These are phyloP conservation scores for Lateolabrax maculatus DNA, from an alignment of 2,797 vertebrate species.

Conservation along the genomic window DNA sequence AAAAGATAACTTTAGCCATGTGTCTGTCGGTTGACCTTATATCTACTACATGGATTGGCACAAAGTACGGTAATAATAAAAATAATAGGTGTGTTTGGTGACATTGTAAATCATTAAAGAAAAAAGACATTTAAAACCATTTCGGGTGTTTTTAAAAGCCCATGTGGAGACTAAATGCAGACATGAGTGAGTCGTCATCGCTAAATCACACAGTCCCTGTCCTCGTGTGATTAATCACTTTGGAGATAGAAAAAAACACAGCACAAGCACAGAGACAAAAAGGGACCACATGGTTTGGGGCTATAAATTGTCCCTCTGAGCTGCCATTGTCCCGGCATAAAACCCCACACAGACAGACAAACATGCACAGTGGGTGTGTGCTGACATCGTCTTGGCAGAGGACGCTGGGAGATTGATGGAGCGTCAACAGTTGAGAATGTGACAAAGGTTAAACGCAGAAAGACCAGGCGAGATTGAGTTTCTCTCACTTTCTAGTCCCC, in stretches of 20 bases:
- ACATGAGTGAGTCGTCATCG: slow-evolving; percentile 23
- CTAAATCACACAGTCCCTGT: slow-evolving; percentile 1
- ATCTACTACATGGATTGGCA: too few species aligned
- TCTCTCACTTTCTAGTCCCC: slow-evolving; percentile 60
- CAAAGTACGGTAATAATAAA: too few species aligned
- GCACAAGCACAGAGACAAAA: slow-evolving; percentile 18
- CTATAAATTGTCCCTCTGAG: slow-evolving; percentile 62
- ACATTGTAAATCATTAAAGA: neutral
- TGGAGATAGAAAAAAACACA: slow-evolving; percentile 42
- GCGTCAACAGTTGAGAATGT: slow-evolving; percentile 83
- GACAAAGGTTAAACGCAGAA: slow-evolving; percentile 49
- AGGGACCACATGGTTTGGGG: too few species aligned
- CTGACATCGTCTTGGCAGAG: slow-evolving; percentile 72
- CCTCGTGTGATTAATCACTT: slow-evolving; percentile 52
- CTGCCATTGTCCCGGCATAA: slow-evolving; percentile 58
- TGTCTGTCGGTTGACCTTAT: too few species aligned
- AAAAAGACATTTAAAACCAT: neutral
- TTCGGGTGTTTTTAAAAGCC: neutral
- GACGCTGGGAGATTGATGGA: slow-evolving; percentile 51
- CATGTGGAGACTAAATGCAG: neutral
- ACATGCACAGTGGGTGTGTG: slow-evolving; percentile 22
- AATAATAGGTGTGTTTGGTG: neutral
- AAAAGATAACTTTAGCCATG: too few species aligned
- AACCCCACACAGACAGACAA: slow-evolving; percentile 34
- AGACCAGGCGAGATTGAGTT: slow-evolving; percentile 58